Evolutionary conservation across 2,113 vertebrate species (phyloP).

Genomic region (Urocynchramus pylzowi): DNA sequence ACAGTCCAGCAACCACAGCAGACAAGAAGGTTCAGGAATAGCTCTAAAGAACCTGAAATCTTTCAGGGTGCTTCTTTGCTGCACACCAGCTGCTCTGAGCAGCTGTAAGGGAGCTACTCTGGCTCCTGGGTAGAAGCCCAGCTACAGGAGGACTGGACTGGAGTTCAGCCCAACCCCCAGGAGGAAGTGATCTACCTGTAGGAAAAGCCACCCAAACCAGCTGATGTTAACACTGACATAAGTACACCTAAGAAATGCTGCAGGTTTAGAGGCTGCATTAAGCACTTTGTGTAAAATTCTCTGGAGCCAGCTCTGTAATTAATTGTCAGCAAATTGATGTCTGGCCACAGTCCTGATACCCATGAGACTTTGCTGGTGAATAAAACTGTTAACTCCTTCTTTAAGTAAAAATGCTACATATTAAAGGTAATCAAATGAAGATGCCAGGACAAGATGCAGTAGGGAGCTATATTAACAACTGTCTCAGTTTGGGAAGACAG

Average conservation of each 20-base stretch:
- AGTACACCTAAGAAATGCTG: background rate
- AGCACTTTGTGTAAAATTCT: background rate
- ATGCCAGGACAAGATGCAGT: background rate
- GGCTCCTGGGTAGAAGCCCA: background rate
- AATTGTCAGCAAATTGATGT: background rate
- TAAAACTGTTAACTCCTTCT: background rate
- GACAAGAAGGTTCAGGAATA: background rate
- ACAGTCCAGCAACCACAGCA: background rate
- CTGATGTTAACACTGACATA: rapidly evolving
- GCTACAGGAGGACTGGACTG: background rate
- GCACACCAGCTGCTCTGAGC: background rate
- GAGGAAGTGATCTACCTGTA: rapidly evolving
- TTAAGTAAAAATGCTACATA: background rate
- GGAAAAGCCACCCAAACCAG: background rate
- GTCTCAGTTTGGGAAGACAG: too few species aligned
- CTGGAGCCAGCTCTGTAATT: background rate
- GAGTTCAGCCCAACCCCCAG: background rate
- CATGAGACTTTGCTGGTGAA: background rate
- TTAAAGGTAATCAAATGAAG: background rate
- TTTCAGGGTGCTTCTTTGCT: background rate
- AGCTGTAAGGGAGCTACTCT: background rate
- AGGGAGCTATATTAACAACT: background rate
- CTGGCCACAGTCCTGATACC: background rate
- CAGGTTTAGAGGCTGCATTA: background rate
- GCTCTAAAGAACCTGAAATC: background rate